These are phyloP conservation scores for Centrocercus urophasianus DNA, from an alignment of 2,113 vertebrate genomes.

Conservation along the genomic window DNA sequence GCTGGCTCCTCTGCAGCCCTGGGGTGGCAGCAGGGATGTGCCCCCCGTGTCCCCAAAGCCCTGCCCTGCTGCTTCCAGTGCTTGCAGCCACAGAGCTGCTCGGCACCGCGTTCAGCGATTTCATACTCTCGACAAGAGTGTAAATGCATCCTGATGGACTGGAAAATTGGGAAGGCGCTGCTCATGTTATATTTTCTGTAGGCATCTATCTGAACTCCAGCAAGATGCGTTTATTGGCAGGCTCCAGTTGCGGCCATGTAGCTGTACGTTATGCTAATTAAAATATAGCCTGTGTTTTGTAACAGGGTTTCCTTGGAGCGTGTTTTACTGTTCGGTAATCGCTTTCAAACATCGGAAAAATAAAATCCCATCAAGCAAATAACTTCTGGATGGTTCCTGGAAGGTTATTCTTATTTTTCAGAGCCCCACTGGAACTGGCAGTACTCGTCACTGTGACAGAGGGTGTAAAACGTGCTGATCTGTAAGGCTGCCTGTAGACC, in stretches of 20 bases:
- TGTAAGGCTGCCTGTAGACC: slow-evolving; percentile 24
- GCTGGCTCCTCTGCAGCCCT: not conserved
- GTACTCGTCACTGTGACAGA: not conserved
- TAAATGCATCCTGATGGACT: slow-evolving; percentile 60
- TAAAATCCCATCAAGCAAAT: slow-evolving; percentile 48
- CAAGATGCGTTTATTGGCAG: slow-evolving; percentile 37
- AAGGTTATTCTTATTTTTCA: not conserved
- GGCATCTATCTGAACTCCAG: not conserved
- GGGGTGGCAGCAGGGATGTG: not conserved
- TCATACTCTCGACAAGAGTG: not conserved
- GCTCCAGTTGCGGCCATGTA: slow-evolving; percentile 45
- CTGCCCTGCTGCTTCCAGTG: not conserved
- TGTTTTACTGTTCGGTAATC: slow-evolving; percentile 29
- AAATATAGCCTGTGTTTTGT: slow-evolving; percentile 55
- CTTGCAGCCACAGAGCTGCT: not conserved
- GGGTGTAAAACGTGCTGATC: not conserved
- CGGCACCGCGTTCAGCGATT: not conserved
- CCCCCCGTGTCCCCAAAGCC: not conserved
- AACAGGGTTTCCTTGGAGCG: slow-evolving; percentile 61
- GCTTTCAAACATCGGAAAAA: slow-evolving; percentile 56
- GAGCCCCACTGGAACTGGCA: slow-evolving; percentile 39
- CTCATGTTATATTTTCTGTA: not conserved
- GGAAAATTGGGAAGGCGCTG: slow-evolving; percentile 52
- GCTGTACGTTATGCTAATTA: slow-evolving; percentile 48
- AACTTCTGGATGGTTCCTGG: slow-evolving; percentile 24